Evolutionary conservation across 2,113 vertebrate species (phyloP).

Genomic region (Alectura lathami): DNA sequence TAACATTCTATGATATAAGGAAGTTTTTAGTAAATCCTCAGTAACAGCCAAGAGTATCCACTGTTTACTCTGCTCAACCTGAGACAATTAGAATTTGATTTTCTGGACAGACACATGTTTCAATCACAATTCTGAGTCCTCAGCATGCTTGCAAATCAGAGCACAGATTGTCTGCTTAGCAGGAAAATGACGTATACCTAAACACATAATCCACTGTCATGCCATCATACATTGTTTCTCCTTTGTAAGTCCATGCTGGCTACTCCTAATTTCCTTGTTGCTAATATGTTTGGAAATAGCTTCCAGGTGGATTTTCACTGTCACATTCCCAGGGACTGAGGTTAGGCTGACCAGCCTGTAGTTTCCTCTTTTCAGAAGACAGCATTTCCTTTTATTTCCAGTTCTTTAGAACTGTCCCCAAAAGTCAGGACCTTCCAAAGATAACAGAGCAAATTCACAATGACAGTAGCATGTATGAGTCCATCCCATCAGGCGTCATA

Average conservation of each 20-base stretch:
- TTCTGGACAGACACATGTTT: neutral
- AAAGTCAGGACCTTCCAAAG: neutral
- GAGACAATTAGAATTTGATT: neutral
- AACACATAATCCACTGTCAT: neutral
- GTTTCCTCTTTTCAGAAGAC: neutral
- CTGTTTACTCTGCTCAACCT: rapidly evolving
- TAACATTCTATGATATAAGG: neutral
- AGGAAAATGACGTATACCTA: neutral
- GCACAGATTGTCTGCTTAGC: neutral
- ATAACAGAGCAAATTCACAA: neutral
- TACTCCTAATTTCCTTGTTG: neutral
- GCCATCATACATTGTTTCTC: neutral
- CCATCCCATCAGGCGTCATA: neutral
- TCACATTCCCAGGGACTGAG: neutral
- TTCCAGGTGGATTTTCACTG: neutral
- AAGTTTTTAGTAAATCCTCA: neutral
- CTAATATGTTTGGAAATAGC: neutral
- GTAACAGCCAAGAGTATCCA: neutral
- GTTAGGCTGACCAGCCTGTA: neutral
- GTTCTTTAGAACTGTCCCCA: neutral
- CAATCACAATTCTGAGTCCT: neutral
- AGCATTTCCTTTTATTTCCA: neutral
- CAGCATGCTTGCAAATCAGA: neutral
- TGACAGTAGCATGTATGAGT: neutral
- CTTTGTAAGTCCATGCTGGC: neutral